Evolutionary conservation across 92 coral and sea anemone genomes (phyloP), one percentile per base, ranked within the genome.

Genomic region (Ricordea florida): DNA sequence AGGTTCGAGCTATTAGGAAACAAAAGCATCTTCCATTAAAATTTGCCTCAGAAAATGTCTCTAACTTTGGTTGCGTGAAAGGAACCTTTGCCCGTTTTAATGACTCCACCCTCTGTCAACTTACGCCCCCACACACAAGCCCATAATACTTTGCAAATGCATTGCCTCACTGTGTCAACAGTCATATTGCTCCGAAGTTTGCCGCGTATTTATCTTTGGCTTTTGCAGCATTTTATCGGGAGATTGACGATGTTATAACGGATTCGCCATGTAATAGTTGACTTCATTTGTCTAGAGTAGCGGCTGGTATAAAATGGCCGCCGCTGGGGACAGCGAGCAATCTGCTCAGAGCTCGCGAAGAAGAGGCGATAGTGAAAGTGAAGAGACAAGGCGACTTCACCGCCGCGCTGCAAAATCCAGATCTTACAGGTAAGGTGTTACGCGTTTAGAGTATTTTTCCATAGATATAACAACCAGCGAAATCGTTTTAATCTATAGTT

Each of bases 371-470:
- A 67, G 38, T 0, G 21, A 78, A 11, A 61, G 58, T 33, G 49
- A 34, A 27, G 82, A 60, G 13, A 59, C 53, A 40, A 86, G 60
- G 38, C 66, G 62, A 57, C 58, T 86, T 35, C 69, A 78, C 61
- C 85, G 91, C 6, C 75, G 87, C 1, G 71, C 87, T 27, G 91
- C 87, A 5, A 86, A 86, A 49, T 86, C 91, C 26, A 75, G 79
- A 27, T 86, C 91, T 25, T 86, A 86, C 44, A 86, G 78, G 91
- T 86, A 71, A 66, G 85, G 40, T 59, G 66, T 67, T 30, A 66
- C 44, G 32, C 58, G n/a, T 66, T 66, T 66, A 10, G 53, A 26
- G 37, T 69, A 49, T 26, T 69, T 69, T 37, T 4, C 37, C 63
- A 28, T 69, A 30, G 50, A 50, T 69, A 25, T 48, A 35, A 26